Conservation (phyloP, 2,888 invertebrate genomes). For the Theristus sp. region DNA sequence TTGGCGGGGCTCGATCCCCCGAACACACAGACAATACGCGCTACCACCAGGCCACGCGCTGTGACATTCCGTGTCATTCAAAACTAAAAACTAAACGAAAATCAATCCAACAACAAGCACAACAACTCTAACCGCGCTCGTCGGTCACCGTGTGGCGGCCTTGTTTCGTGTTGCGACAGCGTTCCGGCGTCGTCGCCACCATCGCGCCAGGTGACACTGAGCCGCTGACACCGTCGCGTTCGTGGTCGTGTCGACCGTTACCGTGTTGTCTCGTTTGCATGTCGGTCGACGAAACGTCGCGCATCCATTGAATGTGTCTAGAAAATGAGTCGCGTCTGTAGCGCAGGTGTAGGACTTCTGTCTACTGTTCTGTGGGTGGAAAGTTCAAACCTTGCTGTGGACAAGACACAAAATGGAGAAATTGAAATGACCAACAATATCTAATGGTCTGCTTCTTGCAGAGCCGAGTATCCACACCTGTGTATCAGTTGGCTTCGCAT, state of each 20-base stretch:
- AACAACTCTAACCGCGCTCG: neutral
- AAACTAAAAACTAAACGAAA: too few relatives aligned
- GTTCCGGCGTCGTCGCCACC: neutral
- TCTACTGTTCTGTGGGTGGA: too few relatives aligned
- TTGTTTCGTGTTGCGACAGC: neutral
- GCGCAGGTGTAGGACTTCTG: neutral
- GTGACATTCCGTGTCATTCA: too few relatives aligned
- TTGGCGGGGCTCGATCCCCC: too few relatives aligned
- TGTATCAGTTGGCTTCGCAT: neutral
- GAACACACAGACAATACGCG: too few relatives aligned
- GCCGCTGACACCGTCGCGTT: neutral
- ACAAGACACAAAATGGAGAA: too few relatives aligned
- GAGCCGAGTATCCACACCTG: neutral
- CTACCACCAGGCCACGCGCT: too few relatives aligned
- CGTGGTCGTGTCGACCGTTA: neutral
- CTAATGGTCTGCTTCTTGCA: neutral
- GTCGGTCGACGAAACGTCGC: neutral
- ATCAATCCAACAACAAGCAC: too few relatives aligned
- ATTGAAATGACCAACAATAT: too few relatives aligned
- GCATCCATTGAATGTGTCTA: neutral
- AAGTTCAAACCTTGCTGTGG: too few relatives aligned
- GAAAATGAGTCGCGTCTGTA: too few relatives aligned
- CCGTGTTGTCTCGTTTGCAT: neutral
- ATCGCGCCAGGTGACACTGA: neutral
- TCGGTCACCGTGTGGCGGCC: neutral